Evolutionary conservation across 2,113 vertebrate genomes (phyloP).

Genomic region (Callorhinus ursinus): DNA sequence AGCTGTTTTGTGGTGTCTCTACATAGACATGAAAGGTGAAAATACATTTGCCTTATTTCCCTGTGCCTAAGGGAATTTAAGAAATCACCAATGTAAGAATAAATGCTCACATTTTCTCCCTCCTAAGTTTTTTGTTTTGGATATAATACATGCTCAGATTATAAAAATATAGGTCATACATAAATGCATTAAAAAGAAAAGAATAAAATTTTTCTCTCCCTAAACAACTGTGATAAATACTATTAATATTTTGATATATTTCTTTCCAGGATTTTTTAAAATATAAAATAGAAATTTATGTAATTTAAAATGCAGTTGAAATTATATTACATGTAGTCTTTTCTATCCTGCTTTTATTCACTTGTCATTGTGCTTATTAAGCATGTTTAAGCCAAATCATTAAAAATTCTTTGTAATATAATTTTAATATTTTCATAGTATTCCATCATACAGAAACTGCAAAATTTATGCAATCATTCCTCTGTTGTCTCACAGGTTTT

Average conservation of each 20-base stretch:
- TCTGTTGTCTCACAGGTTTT: neutral
- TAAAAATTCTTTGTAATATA: neutral
- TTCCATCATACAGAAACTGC: neutral
- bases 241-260: conserved; percentile 37
- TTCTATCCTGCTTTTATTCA: conserved; percentile 19
- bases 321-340: neutral
- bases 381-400: neutral
- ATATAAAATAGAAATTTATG: conserved; percentile 53
- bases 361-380: conserved; percentile 30
- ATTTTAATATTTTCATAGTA: neutral
- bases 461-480: neutral
- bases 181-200: neutral
- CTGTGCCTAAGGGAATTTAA: neutral
- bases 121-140: conserved; percentile 49
- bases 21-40: neutral
- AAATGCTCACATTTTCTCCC: neutral
- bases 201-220: conserved; percentile 19
- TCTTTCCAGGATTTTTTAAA: conserved; percentile 11
- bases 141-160: conserved; percentile 36
- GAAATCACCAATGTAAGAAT: neutral
- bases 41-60: conserved; percentile 34
- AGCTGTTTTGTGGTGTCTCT: neutral
- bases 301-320: conserved; percentile 42
- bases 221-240: neutral
- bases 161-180: neutral